Base-by-base conservation (phyloP, 2,797 vertebrate genomes). In the Gymnothorax javanicus region DNA sequence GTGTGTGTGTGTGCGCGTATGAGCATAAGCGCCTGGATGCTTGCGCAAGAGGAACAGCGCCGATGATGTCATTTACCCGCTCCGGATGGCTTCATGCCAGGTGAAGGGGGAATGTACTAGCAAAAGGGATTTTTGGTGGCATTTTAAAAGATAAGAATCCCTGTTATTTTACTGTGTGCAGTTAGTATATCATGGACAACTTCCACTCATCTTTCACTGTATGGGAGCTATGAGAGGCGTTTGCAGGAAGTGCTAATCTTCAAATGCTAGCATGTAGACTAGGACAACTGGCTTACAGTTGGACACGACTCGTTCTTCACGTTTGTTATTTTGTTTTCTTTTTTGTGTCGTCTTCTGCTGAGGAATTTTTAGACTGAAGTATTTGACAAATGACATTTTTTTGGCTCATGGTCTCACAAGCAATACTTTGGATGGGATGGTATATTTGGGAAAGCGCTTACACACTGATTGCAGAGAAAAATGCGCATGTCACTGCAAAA, bases 401-500 rank as follows among this genome's bases (percentile, higher is more conserved):
- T 56, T 67, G 59, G 79, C 71, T 57, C 81, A 54, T 89, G 85
- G 86, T 89, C 84, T 83, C 88, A 69, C 64, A 89, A 87, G 88
- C 88, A 87, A 89, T 87, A 86, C 57, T 84, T 86, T 50, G 84
- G 64, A 84, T 84, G 25, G 25, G 17, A 79, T 6, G 58, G 43
- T 56, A n/a, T 56, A 79, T 6, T 71, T 17, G 8, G 52, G 58
- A 33, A 52, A 9, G 54, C 56, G 50, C 77, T 85, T 73, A 54
- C n/a, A 9, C 56, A 77, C 12, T 17, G 20, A 50, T 50, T 77
- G 73, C 73, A 77, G 33, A 20, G 33, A 33, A 77, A 50, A 77
- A 52, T 25, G 43, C 56, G 77, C 52, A 81, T n/a, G 50, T 54
- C 77, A 77, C 75, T 79, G 75, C 75, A 50, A 77, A 79, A 54